Base-by-base conservation (phyloP, 2,113 vertebrate genomes). In the Rhineura floridana region DNA sequence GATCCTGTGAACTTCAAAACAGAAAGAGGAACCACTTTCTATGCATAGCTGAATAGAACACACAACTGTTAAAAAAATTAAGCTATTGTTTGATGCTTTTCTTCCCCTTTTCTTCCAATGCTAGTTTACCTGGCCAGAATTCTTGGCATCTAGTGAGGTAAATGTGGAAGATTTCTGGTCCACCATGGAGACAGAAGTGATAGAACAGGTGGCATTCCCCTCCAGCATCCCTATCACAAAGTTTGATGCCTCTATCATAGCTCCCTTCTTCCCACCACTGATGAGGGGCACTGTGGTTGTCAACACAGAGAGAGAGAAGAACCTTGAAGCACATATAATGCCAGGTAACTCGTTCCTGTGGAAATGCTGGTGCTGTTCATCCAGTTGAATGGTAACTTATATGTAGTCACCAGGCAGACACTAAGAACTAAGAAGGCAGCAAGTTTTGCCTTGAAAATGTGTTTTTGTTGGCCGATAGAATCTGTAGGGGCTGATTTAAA, bases 111-210 rank as follows among this genome's bases (percentile, higher is more conserved):
- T 76, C n/a, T 92, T 87, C 81, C 88, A 44, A 83, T 87, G 90
- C 59, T 93, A 99, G 99, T 99, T 99, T 94, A 99, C 98, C 15
- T 99, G 99, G 98, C 99, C 99, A 4, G 98, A 99, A 89, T 96
- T 96, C 91, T 93, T 98, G 76, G 90, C 97, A 48, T 97, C 98
- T 3, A 98, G 98, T 89, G 98, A 99, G 92, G 99, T 99, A 28
- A 98, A 98, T 7, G 96, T 98, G 75, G 99, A 99, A 83, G 99
- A 99, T 95, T 99, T 99, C 88, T 99, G 99, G 99, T 96, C 98
- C 93, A 98, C 98, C 0, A 98, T 99, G 98, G 99, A 99, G 94
- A 98, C 97, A 0, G 99, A 99, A 93, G 99, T 99, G 52, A 97
- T 99, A 39, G 99, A 99, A 94, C 98, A 99, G 92, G 97, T 98